Evolutionary conservation across 2,797 vertebrate genomes (phyloP).

Genomic region (Limnodromus scolopaceus): DNA sequence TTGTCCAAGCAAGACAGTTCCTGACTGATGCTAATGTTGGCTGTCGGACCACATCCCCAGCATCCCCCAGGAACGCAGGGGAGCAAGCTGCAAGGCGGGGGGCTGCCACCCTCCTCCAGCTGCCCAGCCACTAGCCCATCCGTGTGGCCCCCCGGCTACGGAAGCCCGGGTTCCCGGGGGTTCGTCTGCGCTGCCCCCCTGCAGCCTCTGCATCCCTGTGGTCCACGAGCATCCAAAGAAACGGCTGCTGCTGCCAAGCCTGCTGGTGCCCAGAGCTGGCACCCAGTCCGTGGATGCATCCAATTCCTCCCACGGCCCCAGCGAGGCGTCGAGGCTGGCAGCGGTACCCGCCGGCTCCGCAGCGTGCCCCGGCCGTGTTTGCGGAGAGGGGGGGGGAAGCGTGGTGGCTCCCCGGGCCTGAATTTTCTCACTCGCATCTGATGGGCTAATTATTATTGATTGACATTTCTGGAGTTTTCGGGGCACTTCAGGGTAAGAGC

Average conservation of each 20-base stretch:
- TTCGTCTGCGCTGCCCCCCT: fast-evolving
- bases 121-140: fast-evolving
- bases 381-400: fast-evolving
- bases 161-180: fast-evolving
- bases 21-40: neutral
- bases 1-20: neutral
- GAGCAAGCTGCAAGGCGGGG: neutral
- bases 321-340: neutral
- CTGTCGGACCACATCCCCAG: neutral
- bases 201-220: neutral
- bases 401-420: neutral
- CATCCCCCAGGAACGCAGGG: fast-evolving
- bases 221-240: neutral
- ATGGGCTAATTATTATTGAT: slow-evolving; percentile 56
- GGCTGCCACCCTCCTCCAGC: neutral
- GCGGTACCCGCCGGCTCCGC: neutral
- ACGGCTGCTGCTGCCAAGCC: neutral
- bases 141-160: fast-evolving
- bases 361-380: fast-evolving
- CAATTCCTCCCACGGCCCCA: slow-evolving; percentile 29
- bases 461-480: slow-evolving; percentile 44
- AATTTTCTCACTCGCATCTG: neutral
- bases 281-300: fast-evolving
- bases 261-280: slow-evolving; percentile 24
- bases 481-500: slow-evolving; percentile 16